These are phyloP conservation scores for Salticus scenicus DNA, from an alignment of 2,888 invertebrate species.

Conservation along the genomic window DNA sequence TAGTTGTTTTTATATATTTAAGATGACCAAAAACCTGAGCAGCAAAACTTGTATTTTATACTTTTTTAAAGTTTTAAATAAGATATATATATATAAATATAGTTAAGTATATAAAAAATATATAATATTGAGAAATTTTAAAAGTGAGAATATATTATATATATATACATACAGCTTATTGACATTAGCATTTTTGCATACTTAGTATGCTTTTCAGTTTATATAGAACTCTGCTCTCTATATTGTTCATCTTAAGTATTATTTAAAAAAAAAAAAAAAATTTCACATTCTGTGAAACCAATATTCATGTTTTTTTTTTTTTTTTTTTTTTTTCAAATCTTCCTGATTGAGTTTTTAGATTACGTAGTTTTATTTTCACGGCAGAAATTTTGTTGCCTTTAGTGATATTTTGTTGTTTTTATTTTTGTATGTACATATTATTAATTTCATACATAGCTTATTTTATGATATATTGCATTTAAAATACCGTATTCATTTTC, in stretches of 20 bases:
- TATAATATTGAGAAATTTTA: too few relatives aligned
- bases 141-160: too few relatives aligned
- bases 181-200: too few relatives aligned
- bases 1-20: neutral
- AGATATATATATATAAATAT: too few relatives aligned
- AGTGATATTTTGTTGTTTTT: constrained; percentile 32
- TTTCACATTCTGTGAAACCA: neutral
- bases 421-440: constrained; percentile 10
- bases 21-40: neutral
- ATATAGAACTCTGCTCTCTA: too few relatives aligned
- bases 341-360: neutral
- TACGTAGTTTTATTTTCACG: neutral
- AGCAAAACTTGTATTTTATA: too few relatives aligned
- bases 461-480: constrained; percentile 17
- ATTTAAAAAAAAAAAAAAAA: too few relatives aligned
- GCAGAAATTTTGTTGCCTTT: constrained; percentile 14
- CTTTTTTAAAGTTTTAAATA: too few relatives aligned
- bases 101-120: too few relatives aligned
- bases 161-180: too few relatives aligned
- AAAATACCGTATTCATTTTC: constrained; percentile 20
- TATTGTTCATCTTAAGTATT: neutral
- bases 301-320: neutral
- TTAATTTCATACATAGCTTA: constrained; percentile 10
- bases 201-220: too few relatives aligned
- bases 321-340: too few relatives aligned